Conservation (phyloP, 1,140 invertebrate species). For the Zaprionus gabonicus region DNA sequence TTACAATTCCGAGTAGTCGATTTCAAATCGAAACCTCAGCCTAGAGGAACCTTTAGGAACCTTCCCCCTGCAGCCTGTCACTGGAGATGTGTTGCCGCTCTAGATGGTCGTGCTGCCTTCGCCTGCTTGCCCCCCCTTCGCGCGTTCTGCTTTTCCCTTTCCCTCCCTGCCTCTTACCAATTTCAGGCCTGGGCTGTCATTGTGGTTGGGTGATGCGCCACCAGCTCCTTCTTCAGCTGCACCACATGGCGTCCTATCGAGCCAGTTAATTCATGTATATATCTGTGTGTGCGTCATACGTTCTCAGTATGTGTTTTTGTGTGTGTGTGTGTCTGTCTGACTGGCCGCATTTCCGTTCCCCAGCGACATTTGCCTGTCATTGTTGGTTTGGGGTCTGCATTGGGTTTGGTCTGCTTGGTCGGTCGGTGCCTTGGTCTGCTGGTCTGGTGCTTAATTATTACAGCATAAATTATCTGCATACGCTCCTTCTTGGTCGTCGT, state of each 20-base stretch:
- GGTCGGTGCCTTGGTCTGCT: constrained; percentile 5
- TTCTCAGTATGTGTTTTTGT: not conserved
- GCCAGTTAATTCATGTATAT: constrained; percentile 34
- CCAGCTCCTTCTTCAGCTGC: constrained; percentile 18
- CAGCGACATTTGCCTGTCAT: constrained; percentile 60
- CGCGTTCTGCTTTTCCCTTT: too few relatives aligned
- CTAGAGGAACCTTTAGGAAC: not conserved
- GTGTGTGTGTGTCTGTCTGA: constrained; percentile 13
- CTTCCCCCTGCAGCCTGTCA: not conserved
- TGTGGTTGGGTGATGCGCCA: constrained; percentile 40
- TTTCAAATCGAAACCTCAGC: constrained; percentile 21
- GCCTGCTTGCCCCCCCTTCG: not conserved
- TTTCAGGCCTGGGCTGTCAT: constrained; percentile 37
- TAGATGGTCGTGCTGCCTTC: not conserved
- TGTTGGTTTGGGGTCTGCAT: constrained; percentile 29
- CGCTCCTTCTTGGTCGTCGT: constrained; percentile 7
- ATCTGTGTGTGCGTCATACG: constrained; percentile 3
- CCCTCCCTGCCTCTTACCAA: constrained; percentile 25
- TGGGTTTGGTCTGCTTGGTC: constrained; percentile 19
- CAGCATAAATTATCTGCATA: constrained; percentile 75
- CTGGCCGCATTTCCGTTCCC: constrained; percentile 40
- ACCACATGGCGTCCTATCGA: constrained; percentile 38
- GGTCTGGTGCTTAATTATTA: constrained; percentile 73
- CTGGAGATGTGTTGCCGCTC: constrained; percentile 7
- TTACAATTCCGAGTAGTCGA: constrained; percentile 33